Percentiles rank a stretch among this genome's conserved stretches.
Conservation (phyloP, 1,140 invertebrate genomes). For the Onthophagus taurus region DNA sequence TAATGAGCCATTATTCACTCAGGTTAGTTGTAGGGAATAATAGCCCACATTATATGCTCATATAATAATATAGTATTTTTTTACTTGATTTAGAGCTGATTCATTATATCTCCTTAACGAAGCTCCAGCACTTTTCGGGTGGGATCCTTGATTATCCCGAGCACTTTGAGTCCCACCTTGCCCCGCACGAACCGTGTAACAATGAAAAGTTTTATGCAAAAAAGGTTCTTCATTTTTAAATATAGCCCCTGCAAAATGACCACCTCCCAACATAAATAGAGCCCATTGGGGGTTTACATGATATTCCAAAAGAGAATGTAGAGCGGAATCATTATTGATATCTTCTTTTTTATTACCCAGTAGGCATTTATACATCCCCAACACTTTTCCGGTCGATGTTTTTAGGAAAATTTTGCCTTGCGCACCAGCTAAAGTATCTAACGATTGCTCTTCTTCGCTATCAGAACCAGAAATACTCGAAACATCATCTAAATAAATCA, state of each 20-base stretch:
- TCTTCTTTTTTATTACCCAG: slow-evolving; percentile 55
- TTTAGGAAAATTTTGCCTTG: slow-evolving; percentile 65
- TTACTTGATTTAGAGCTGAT: slow-evolving; percentile 53
- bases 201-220: slow-evolving; percentile 81
- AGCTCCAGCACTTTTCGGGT: slow-evolving; percentile 71
- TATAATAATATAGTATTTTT: slow-evolving; percentile 7
- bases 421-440: slow-evolving; percentile 46
- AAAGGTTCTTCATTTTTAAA: slow-evolving; percentile 58
- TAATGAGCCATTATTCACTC: too few relatives aligned
- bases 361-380: slow-evolving; percentile 64
- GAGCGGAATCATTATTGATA: slow-evolving; percentile 1
- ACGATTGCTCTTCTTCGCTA: slow-evolving; percentile 42
- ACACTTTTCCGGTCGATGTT: slow-evolving; percentile 54
- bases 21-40: too few relatives aligned
- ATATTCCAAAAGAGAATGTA: slow-evolving; percentile 16
- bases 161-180: slow-evolving; percentile 70
- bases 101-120: slow-evolving; percentile 74
- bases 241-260: slow-evolving; percentile 78
- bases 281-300: slow-evolving; percentile 45
- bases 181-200: slow-evolving; percentile 74
- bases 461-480: slow-evolving; percentile 71
- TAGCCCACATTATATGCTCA: too few relatives aligned
- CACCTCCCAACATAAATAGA: slow-evolving; percentile 73
- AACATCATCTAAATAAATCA: slow-evolving; percentile 47
- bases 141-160: slow-evolving; percentile 53